Base-by-base conservation (phyloP, 2,113 vertebrate genomes). In the Oreotrochilus melanogaster region DNA sequence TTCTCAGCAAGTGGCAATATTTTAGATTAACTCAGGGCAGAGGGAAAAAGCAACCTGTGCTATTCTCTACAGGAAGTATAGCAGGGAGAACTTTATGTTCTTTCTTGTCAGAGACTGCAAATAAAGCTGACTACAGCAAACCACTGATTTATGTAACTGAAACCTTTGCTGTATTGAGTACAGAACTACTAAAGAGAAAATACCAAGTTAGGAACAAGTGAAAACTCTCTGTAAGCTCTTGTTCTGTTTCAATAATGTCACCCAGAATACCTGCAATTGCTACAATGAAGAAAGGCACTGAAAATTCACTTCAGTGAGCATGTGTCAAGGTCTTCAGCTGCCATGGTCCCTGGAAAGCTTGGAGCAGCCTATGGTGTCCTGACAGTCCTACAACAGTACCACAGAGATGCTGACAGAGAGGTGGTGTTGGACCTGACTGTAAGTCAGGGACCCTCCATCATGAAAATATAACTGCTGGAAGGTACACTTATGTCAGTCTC, bases 61-160 rank as follows among this genome's bases (percentile, higher is more conserved):
- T 74, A 21, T 65, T 75, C 70, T 86, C 50, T 66, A 39, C 51
- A 91, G 80, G 75, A 91, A 81, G 95, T 78, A 69, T 54, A 92
- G 51, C 51, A 53, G 78, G 70, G 43, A 88, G 92, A 91, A 93
- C 93, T 88, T 91, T 71, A 83, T 86, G 96, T 95, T 96, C 94
- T 74, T 61, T 88, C 87, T 91, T 93, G 79, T 90, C 56, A 92
- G 87, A 75, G 4, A 1, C 73, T 86, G 47, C 54, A 94, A 95
- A 86, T 56, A 88, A 97, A 69, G 62, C 35, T 78, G 86, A 33
- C 76, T 81, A 62, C 76, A 82, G 23, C 50, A 89, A n/a, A 79
- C 22, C 27, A 24, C 8, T 95, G 95, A 97, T 97, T 95, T 96
- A 97, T 91, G 85, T 58, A 71, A 45, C 71, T 50, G 54, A 89